Percentiles rank a stretch among this genome's conserved stretches.
Conservation (phyloP, 2,797 vertebrate species). For the Rhadinocentrus ornatus region DNA sequence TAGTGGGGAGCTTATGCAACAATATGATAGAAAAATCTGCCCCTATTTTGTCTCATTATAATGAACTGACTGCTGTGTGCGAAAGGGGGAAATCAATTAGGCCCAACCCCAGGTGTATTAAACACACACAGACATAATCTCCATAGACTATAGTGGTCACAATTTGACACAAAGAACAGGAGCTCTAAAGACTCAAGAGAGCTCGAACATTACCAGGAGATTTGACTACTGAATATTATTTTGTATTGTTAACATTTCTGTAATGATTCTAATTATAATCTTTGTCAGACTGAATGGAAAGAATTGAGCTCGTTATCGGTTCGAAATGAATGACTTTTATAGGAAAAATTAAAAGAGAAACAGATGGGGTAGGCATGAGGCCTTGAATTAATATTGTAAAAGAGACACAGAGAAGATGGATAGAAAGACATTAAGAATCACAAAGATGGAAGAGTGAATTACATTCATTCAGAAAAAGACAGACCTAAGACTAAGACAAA, state of each 20-base stretch:
- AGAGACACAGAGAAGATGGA: slow-evolving; percentile 37
- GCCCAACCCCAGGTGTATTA: slow-evolving; percentile 51
- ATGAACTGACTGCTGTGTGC: slow-evolving; percentile 20
- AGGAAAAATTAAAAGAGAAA: slow-evolving; percentile 64
- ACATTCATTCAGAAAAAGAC: slow-evolving; percentile 35
- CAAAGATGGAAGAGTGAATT: slow-evolving; percentile 58
- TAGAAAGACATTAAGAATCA: slow-evolving; percentile 49
- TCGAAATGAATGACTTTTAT: slow-evolving; percentile 75
- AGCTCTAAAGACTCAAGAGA: slow-evolving; percentile 51
- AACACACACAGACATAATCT: slow-evolving; percentile 52
- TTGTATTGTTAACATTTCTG: slow-evolving; percentile 59
- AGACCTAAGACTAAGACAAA: slow-evolving; percentile 30
- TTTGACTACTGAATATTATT: slow-evolving; percentile 66
- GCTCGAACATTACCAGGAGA: slow-evolving; percentile 54
- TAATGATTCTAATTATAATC: slow-evolving; percentile 75
- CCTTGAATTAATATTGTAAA: slow-evolving; percentile 63
- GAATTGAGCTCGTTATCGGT: slow-evolving; percentile 72
- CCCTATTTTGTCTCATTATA: slow-evolving; percentile 16
- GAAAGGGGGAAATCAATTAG: slow-evolving; percentile 50
- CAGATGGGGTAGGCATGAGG: slow-evolving; percentile 54
- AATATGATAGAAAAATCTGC: neutral
- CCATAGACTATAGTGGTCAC: slow-evolving; percentile 31
- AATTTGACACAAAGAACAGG: slow-evolving; percentile 53
- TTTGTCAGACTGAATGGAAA: slow-evolving; percentile 58
- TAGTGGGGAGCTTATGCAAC: slow-evolving; percentile 19